phyloP scores from a whole-genome alignment of 2,113 vertebrate genomes.

The Odobenus rosmarus region DNA sequence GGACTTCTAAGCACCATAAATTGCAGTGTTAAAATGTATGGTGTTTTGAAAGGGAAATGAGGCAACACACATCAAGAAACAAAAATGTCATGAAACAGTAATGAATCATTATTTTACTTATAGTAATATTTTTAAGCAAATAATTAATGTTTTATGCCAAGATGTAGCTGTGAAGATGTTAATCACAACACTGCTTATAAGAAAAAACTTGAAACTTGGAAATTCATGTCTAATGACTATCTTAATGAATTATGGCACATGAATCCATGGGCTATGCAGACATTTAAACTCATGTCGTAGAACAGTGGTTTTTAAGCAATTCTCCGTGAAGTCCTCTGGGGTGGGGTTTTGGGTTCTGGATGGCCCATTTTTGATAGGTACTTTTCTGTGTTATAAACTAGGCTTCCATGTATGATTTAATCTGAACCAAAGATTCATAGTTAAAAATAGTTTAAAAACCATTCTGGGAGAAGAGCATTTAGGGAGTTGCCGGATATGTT shows the following conservation, averaged over 20 bases:
- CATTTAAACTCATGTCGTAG: neutral
- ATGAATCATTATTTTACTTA: neutral
- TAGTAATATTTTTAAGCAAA: constrained; percentile 6
- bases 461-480: neutral
- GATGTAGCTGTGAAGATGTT: neutral
- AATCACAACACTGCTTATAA: neutral
- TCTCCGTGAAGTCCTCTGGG: neutral
- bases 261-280: neutral
- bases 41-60: neutral
- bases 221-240: neutral
- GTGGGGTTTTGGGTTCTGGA: neutral
- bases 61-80: neutral
- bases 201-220: neutral
- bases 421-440: neutral
- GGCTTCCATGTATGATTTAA: neutral
- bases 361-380: neutral
- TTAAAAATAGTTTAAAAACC: neutral
- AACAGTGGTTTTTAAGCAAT: neutral
- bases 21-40: neutral
- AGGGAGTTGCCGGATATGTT: neutral
- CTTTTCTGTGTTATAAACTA: neutral
- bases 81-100: neutral
- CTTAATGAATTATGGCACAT: neutral
- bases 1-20: neutral
- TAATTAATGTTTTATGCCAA: neutral